These are phyloP conservation scores for Oncorhynchus tshawytscha DNA, from an alignment of 2,113 vertebrate species.

Conservation along the genomic window DNA sequence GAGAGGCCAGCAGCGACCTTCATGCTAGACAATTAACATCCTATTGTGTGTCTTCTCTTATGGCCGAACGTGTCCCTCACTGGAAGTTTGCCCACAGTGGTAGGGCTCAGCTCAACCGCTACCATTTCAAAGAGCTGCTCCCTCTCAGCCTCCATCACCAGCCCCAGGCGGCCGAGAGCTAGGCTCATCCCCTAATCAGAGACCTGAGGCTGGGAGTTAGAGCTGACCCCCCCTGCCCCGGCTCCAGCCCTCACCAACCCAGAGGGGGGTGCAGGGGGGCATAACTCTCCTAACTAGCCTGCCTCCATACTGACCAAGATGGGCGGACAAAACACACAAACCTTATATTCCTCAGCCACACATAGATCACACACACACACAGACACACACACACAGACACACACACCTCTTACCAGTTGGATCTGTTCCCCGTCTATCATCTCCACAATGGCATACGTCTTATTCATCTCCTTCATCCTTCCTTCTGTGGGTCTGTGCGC, in stretches of 20 bases:
- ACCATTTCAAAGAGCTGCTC: conserved; percentile 14
- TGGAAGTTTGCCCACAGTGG: background rate
- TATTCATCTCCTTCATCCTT: conserved; percentile 76
- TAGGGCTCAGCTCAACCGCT: background rate
- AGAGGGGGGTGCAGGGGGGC: background rate
- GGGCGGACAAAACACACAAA: conserved; percentile 1
- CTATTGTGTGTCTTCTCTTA: conserved; percentile 1
- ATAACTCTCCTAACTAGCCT: background rate
- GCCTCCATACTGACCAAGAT: background rate
- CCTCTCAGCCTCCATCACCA: background rate
- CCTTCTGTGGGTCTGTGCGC: conserved; percentile 4
- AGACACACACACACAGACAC: background rate
- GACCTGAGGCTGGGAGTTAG: conserved; percentile 55
- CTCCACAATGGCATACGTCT: conserved; percentile 77
- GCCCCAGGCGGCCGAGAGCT: background rate
- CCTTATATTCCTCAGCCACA: background rate
- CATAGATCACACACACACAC: background rate
- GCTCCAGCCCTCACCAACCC: conserved; percentile 7
- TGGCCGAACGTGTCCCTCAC: background rate
- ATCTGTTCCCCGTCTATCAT: conserved; percentile 77
- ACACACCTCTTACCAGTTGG: conserved; percentile 74
- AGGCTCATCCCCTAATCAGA: conserved; percentile 53
- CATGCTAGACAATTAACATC: background rate
- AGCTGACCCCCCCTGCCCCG: conserved; percentile 14
- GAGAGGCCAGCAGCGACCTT: background rate